Evolutionary conservation across 2,888 invertebrate species (phyloP), one percentile per base, ranked within the genome.

Genomic region (Eulithis testata): DNA sequence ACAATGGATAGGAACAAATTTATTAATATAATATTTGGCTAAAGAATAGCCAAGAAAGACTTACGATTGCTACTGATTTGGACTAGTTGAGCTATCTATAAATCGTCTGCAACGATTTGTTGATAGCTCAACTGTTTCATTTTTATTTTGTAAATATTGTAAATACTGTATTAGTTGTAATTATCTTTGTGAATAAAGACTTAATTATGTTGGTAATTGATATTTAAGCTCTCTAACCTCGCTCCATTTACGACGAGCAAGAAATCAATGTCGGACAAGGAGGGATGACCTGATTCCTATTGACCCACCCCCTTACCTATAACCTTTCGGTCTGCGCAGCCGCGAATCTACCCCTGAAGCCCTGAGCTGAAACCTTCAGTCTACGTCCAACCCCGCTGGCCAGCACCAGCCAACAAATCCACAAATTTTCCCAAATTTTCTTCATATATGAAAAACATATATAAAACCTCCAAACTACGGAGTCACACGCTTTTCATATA

Each of bases 361-460:
- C 71, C 77, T 60, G 68, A 70, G 66, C 71, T 72, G 71, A 63
- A 74, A 67, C 58, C 73, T 74, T 73, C 88, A 90, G 88, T 89
- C 80, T 70, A 57, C 70, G 76, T 76, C 73, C 78, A 81, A 78
- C 77, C 68, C 65, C 66, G 75, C 73, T 76, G 73, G 75, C 64
- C 72, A 54, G 43, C 65, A 76, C 74, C 75, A 58, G 66, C 72
- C 21, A 21, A 73, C 66, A 5, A 71, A 57, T 78, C 74, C 79
- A 77, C 73, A 73, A 65, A 71, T 68, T 72, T 21, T 71, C 61
- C 55, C 63, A 70, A 74, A 70, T 69, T 71, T 70, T 66, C 74
- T 72, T 79, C 82, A 89, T 91, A 81, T 91, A 91, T 92, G 91
- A 90, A 85, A 90, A 85, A 87, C 83, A 84, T 85, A 86, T 82